These are phyloP conservation scores for Neogobius melanostomus DNA, from an alignment of 2,113 vertebrate species.

Conservation along the genomic window DNA sequence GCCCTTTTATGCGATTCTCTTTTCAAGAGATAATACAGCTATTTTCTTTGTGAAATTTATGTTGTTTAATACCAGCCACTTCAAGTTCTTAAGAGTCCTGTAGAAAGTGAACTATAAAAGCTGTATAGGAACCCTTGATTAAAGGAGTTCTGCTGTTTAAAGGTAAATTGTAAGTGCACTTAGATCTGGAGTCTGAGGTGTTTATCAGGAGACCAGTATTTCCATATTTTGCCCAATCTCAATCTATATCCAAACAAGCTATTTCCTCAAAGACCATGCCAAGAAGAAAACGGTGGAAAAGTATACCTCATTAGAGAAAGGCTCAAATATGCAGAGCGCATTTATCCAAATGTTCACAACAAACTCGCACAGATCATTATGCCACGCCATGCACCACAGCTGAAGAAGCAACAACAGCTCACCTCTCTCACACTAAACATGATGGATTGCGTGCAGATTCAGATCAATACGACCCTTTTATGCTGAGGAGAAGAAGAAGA, in stretches of 20 bases:
- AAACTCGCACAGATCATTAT: slow-evolving; percentile 39
- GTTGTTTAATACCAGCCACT: neutral
- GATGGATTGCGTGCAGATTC: neutral
- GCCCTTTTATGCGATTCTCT: slow-evolving; percentile 25
- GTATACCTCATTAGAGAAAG: slow-evolving; percentile 55
- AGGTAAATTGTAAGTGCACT: no score
- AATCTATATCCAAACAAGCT: slow-evolving; percentile 20
- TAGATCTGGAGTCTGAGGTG: neutral
- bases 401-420: slow-evolving; percentile 30
- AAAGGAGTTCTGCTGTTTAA: neutral
- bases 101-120: neutral
- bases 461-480: slow-evolving; percentile 21
- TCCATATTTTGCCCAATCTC: slow-evolving; percentile 13
- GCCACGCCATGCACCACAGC: neutral
- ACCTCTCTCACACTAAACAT: slow-evolving; percentile 22
- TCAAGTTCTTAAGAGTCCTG: neutral
- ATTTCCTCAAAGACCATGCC: slow-evolving; percentile 38
- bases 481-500: neutral
- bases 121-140: neutral
- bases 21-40: slow-evolving; percentile 22
- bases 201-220: slow-evolving; percentile 14
- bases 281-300: slow-evolving; percentile 24
- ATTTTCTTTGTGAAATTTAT: slow-evolving; percentile 2
- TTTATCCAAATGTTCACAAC: slow-evolving; percentile 25
- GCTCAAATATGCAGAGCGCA: slow-evolving; percentile 29